Percentiles rank a stretch among this genome's conserved stretches.
phyloP scores from a whole-genome alignment of 2,113 vertebrate species.

The Ageneiosus marmoratus region DNA sequence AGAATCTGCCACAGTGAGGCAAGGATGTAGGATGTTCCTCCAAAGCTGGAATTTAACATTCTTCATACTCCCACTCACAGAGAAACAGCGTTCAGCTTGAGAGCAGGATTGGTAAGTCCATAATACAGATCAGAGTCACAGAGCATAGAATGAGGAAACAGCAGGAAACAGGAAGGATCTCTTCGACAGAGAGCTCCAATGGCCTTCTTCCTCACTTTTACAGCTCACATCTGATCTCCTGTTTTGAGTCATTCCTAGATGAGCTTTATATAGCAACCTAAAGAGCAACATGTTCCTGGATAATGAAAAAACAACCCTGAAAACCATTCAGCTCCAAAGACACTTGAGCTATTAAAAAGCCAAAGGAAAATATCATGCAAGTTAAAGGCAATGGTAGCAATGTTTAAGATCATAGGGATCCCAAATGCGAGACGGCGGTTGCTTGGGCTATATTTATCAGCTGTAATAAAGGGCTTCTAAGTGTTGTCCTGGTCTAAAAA shows the following conservation, averaged over 20 bases:
- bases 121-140: slow-evolving; percentile 19
- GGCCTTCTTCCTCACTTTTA: slow-evolving; percentile 51
- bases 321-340: slow-evolving; percentile 8
- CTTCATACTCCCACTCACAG: slow-evolving; percentile 7
- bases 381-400: not conserved
- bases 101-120: slow-evolving; percentile 30
- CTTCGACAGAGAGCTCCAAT: slow-evolving; percentile 53
- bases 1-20: not conserved
- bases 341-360: slow-evolving; percentile 30
- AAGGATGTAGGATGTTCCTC: slow-evolving; percentile 26
- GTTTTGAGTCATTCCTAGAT: slow-evolving; percentile 27
- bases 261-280: slow-evolving; percentile 34
- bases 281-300: slow-evolving; percentile 28
- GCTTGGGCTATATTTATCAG: not conserved
- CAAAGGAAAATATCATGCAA: slow-evolving; percentile 13
- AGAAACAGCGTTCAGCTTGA: not conserved
- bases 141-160: slow-evolving; percentile 50
- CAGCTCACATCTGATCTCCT: slow-evolving; percentile 30
- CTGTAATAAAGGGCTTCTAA: not conserved
- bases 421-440: not conserved
- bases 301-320: slow-evolving; percentile 28
- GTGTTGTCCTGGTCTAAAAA: not conserved
- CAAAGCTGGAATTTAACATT: slow-evolving; percentile 19
- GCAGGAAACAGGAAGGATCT: slow-evolving; percentile 48
- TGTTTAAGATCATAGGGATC: not conserved